phyloP scores from a whole-genome alignment of 2,888 invertebrate genomes.

The Cancer borealis region DNA sequence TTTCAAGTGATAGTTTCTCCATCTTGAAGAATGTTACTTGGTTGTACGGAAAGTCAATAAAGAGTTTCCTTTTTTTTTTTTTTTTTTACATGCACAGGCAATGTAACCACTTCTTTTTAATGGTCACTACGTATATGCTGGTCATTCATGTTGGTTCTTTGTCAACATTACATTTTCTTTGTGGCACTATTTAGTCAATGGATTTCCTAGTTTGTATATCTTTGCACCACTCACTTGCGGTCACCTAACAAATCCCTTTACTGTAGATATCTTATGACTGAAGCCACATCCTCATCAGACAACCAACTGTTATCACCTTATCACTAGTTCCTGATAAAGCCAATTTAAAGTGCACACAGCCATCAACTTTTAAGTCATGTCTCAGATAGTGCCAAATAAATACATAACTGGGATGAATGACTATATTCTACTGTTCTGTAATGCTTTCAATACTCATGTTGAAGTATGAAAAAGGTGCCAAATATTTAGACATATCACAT shows the following conservation, averaged over 20 bases:
- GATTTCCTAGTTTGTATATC: neutral
- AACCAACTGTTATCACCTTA: neutral
- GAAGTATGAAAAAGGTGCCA: neutral
- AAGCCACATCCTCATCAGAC: neutral
- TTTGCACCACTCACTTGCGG: neutral
- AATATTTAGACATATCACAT: neutral
- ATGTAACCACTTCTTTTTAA: neutral
- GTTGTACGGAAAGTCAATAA: neutral
- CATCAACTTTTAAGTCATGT: neutral
- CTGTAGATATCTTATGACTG: neutral
- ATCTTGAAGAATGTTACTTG: neutral
- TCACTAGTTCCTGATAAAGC: neutral
- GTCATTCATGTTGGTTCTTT: neutral
- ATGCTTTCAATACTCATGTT: neutral
- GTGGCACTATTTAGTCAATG: neutral
- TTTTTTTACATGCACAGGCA: neutral
- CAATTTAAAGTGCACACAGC: neutral
- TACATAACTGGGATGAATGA: neutral
- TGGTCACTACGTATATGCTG: slow-evolving; percentile 2
- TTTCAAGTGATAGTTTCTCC: neutral
- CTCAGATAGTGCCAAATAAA: neutral
- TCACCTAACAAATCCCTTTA: neutral
- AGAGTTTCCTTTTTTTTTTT: neutral
- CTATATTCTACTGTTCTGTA: neutral
- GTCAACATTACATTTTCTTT: neutral